Evolutionary conservation across 2,797 vertebrate genomes (phyloP).

Genomic region (Centropyge bicolor): DNA sequence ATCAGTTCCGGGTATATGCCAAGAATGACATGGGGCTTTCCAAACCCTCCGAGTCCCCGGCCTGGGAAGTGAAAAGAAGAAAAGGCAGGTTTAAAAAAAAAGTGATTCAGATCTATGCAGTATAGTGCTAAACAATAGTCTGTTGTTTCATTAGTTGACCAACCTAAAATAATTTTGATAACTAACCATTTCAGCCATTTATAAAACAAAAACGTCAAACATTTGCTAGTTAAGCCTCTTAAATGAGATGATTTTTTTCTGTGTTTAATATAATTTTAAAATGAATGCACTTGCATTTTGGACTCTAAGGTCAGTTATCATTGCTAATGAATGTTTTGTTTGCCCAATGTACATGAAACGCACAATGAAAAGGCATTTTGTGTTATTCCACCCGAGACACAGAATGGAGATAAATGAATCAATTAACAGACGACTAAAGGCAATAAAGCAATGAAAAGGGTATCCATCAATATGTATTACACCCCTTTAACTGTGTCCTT

Average conservation of each 20-base stretch:
- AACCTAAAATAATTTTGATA: not conserved
- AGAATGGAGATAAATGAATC: not conserved
- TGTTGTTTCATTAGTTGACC: not conserved
- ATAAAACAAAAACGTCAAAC: too few relatives aligned
- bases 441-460: not conserved
- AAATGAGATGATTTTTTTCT: too few relatives aligned
- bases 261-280: too few relatives aligned
- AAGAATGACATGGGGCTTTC: constrained; percentile 90
- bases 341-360: not conserved
- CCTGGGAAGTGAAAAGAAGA: constrained; percentile 84
- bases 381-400: not conserved
- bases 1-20: constrained; percentile 90
- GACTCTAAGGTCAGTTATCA: not conserved
- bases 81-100: constrained; percentile 81
- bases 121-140: not conserved
- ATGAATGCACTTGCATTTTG: too few relatives aligned
- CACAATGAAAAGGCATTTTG: not conserved
- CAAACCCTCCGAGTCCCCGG: constrained; percentile 85
- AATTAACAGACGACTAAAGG: not conserved
- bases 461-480: not conserved
- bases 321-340: not conserved
- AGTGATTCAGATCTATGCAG: not conserved
- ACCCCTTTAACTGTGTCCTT: not conserved
- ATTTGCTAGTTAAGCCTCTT: too few relatives aligned
- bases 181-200: too few relatives aligned